Evolutionary conservation across 2,113 vertebrate genomes (phyloP), one percentile per base, ranked within the genome.

Genomic region (Cyanoramphus novaezelandiae): DNA sequence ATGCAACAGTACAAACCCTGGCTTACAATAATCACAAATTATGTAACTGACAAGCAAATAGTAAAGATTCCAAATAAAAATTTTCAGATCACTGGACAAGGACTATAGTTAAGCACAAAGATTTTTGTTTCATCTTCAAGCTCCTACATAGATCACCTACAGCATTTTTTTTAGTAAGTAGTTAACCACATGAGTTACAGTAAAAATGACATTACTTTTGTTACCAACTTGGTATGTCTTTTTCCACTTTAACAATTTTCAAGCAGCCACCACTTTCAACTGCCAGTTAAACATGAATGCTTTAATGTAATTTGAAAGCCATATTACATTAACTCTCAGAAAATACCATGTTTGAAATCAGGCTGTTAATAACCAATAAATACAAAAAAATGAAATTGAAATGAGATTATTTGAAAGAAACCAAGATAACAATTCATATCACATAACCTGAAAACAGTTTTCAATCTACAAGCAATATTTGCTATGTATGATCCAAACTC

Each of bases 311-410:
- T 46, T 86, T 85, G 41, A 94, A 92, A 91, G 50, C 9, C 55
- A 16, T 84, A 82, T 43, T 74, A 70, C 33, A 82, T 49, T 74
- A 92, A 50, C 93, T 89, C 62, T 95, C 72, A 91, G 82, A 85
- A 84, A 89, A 81, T 6, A 52, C 7, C 4, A 49, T 23, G 11
- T 55, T 62, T 75, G 14, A 87, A 68, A 76, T 79, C 35, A 62
- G 52, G 27, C 49, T 92, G 55, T 59, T 76, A 79, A 27, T 37
- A 87, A 92, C 11, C 63, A 75, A 39, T 50, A 86, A 86, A 44
- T 41, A 86, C 23, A 82, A 60, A 74, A 76, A 76, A 69, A 81
- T 29, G 16, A 90, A 88, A 78, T 8, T 43, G 10, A 93, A 86
- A 75, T 55, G 1, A 88, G 28, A 69, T 57, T 63, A 81, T 18